phyloP scores from a whole-genome alignment of 2,888 invertebrate genomes.

The Dichetophora obliterata region DNA sequence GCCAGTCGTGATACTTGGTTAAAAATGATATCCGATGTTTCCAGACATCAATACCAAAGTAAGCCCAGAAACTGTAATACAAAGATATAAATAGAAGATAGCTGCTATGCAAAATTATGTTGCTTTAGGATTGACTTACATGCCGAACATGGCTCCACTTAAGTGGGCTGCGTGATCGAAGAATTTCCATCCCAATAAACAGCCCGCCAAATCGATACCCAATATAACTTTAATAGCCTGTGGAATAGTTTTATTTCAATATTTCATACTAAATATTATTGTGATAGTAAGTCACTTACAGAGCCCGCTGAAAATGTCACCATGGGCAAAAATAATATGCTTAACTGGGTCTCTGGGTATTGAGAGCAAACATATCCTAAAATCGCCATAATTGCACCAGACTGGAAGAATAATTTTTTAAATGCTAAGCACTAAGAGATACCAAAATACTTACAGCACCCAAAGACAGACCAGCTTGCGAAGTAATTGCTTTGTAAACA shows the following conservation, averaged over 20 bases:
- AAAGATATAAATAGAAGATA: not conserved
- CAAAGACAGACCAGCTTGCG: slow-evolving; percentile 83
- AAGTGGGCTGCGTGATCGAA: slow-evolving; percentile 99
- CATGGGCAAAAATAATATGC: slow-evolving; percentile 91
- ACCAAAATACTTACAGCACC: slow-evolving; percentile 84
- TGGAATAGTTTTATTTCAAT: slow-evolving; percentile 43
- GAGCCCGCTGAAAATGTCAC: slow-evolving; percentile 88
- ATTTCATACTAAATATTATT: not conserved
- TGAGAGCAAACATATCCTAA: slow-evolving; percentile 88
- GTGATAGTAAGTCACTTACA: slow-evolving; percentile 72
- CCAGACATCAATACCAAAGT: slow-evolving; percentile 63
- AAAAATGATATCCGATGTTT: slow-evolving; percentile 61
- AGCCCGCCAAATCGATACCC: slow-evolving; percentile 86
- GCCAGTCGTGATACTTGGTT: slow-evolving; percentile 63
- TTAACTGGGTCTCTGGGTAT: slow-evolving; percentile 89
- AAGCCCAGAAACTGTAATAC: slow-evolving; percentile 61
- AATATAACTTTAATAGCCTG: slow-evolving; percentile 91
- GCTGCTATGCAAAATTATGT: not conserved
- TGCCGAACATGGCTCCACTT: slow-evolving; percentile 92
- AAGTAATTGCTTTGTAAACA: slow-evolving; percentile 79
- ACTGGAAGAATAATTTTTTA: slow-evolving; percentile 74
- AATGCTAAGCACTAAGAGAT: not conserved
- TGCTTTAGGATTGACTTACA: slow-evolving; percentile 72
- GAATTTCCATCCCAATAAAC: slow-evolving; percentile 88
- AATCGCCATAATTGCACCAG: slow-evolving; percentile 94